These are phyloP conservation scores for Hippoglossus stenolepis DNA, from an alignment of 2,113 vertebrate genomes.

Conservation along the genomic window DNA sequence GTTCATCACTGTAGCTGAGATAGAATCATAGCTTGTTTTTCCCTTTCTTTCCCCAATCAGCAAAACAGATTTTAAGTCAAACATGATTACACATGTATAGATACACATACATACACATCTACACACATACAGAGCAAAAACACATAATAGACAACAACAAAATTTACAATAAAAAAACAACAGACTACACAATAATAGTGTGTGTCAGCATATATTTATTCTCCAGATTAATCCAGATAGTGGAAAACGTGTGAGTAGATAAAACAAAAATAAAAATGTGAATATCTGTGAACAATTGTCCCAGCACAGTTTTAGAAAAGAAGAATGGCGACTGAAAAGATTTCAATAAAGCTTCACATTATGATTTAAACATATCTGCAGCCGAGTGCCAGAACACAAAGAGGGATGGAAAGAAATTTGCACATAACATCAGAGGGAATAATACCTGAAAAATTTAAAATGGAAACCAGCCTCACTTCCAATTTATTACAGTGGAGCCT, in stretches of 20 bases:
- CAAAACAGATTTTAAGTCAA: no score
- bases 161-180: no score
- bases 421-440: slow-evolving; percentile 64
- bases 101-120: no score
- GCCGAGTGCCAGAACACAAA: slow-evolving; percentile 25
- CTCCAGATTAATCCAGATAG: neutral
- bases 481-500: slow-evolving; percentile 52
- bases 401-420: slow-evolving; percentile 24
- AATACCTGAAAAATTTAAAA: slow-evolving; percentile 68
- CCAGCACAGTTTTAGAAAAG: neutral
- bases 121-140: no score
- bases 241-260: neutral
- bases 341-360: slow-evolving; percentile 12
- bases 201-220: no score
- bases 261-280: no score
- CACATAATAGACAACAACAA: no score
- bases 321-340: neutral
- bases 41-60: no score
- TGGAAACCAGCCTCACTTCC: slow-evolving; percentile 42
- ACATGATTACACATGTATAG: no score
- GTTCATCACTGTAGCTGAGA: no score
- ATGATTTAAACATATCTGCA: slow-evolving; percentile 52
- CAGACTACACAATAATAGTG: no score
- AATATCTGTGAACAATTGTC: neutral
- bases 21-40: no score